Percentiles rank a stretch among this genome's conserved stretches.
These are phyloP conservation scores for Syrrhaptes paradoxus DNA, from an alignment of 2,113 vertebrate genomes.

Conservation along the genomic window DNA sequence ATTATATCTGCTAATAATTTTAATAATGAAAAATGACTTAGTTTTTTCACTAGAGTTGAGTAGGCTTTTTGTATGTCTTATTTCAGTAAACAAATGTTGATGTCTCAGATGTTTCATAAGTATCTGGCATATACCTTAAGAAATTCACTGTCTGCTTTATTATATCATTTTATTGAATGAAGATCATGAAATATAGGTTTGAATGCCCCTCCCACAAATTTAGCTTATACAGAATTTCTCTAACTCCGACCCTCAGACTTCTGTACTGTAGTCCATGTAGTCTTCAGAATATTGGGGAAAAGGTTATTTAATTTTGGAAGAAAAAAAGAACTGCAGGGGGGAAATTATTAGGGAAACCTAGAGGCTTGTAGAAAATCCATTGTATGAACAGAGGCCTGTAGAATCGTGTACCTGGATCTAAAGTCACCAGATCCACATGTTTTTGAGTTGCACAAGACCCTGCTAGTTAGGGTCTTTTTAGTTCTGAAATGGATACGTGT, in stretches of 20 bases:
- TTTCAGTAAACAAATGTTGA: neutral
- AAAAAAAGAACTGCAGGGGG: neutral
- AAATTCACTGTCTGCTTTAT: neutral
- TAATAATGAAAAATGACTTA: neutral
- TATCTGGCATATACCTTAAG: neutral
- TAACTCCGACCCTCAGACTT: neutral
- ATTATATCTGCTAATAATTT: neutral
- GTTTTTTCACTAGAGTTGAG: neutral
- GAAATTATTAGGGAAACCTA: neutral
- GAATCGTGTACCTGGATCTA: neutral
- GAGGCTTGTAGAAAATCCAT: neutral
- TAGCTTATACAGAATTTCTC: neutral
- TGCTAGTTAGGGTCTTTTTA: neutral
- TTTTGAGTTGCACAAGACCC: neutral
- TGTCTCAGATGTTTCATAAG: neutral
- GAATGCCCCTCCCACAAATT: neutral
- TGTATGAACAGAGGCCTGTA: rapidly evolving
- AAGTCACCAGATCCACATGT: neutral
- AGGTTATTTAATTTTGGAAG: neutral
- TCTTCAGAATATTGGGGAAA: neutral
- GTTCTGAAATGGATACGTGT: neutral
- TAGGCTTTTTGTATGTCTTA: neutral
- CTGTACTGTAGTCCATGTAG: neutral
- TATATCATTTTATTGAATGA: neutral
- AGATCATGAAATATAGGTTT: neutral